Conservation (phyloP, 1,140 invertebrate genomes). For the Mamestra configurata region DNA sequence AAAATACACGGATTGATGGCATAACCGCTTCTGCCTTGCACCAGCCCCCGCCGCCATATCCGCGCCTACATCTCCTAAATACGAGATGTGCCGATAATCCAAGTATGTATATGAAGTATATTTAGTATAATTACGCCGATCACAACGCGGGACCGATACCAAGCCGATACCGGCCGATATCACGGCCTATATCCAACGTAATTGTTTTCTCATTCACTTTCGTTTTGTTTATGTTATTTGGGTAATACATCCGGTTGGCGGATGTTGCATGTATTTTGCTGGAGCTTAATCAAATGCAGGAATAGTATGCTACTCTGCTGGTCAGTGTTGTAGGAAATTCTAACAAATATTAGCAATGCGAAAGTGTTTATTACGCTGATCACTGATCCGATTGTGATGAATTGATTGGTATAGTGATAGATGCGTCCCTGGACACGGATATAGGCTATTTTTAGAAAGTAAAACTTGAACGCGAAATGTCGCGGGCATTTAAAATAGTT, state of each 20-base stretch:
- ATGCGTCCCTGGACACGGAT: too few relatives aligned
- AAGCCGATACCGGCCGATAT: conserved; percentile 35
- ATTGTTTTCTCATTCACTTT: conserved; percentile 49
- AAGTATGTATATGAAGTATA: conserved; percentile 47
- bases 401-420: too few relatives aligned
- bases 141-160: conserved; percentile 50
- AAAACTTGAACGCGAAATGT: too few relatives aligned
- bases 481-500: too few relatives aligned
- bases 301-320: too few relatives aligned
- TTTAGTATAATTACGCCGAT: conserved; percentile 69
- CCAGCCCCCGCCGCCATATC: conserved; percentile 36
- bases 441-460: too few relatives aligned
- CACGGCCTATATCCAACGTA: conserved; percentile 45
- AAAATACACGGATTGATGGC: neutral
- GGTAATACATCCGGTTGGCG: conserved; percentile 30
- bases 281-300: neutral
- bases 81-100: conserved; percentile 51
- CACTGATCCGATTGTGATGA: too few relatives aligned
- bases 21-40: neutral
- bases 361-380: too few relatives aligned
- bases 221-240: conserved; percentile 24
- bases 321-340: too few relatives aligned
- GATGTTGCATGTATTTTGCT: neutral
- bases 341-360: too few relatives aligned
- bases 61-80: conserved; percentile 57